Percentiles rank a stretch among this genome's conserved stretches.
Conservation (phyloP, 2,797 vertebrate genomes). For the Hapalemur alaotrensis region DNA sequence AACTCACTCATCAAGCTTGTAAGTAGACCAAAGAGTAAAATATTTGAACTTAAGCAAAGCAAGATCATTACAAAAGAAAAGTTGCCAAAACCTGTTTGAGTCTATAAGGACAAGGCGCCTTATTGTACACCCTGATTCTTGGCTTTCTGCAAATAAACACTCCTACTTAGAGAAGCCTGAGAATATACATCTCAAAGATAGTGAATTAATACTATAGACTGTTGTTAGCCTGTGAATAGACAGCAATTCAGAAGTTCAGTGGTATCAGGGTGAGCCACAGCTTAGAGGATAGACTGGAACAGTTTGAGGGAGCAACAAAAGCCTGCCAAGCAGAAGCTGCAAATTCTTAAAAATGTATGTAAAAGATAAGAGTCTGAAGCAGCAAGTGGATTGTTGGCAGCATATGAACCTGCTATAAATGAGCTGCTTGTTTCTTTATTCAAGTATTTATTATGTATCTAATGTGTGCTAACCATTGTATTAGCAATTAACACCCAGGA, state of each 20-base stretch:
- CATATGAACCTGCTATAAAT: neutral
- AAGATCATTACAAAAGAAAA: conserved; percentile 26
- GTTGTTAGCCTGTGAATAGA: neutral
- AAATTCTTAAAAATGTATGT: neutral
- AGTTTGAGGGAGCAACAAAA: neutral
- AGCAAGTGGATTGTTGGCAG: neutral
- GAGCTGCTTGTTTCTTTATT: neutral
- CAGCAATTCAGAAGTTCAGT: neutral
- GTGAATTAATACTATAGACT: neutral
- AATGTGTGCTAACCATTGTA: neutral
- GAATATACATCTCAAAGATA: neutral
- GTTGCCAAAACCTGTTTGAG: neutral
- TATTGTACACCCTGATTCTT: neutral
- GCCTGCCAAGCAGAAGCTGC: neutral
- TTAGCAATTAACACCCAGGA: neutral
- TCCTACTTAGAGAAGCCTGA: neutral
- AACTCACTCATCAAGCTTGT: conserved; percentile 61
- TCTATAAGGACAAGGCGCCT: neutral
- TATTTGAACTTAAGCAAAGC: conserved; percentile 50
- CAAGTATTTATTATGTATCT: neutral
- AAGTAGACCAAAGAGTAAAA: conserved; percentile 45
- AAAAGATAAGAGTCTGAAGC: neutral
- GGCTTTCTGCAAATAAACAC: neutral
- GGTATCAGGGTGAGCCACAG: neutral
- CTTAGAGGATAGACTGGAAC: neutral